Conservation (phyloP, 2,113 vertebrate genomes). For the Tretioscincus oriximinensis region DNA sequence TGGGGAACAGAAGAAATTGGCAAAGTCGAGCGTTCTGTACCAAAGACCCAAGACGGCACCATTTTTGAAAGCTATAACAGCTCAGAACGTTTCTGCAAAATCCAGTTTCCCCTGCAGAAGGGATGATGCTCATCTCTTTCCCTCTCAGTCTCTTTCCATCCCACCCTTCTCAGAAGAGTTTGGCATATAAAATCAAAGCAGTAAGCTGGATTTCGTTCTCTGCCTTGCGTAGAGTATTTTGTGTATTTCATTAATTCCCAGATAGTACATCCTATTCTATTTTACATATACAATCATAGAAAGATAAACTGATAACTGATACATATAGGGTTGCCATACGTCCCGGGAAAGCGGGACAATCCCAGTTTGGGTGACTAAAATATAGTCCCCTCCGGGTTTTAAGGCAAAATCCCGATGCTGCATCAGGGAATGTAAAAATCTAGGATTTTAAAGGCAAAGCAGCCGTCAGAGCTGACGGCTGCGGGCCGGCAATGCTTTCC, state of each 20-base stretch:
- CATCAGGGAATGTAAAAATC: too few species aligned
- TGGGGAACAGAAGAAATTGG: slow-evolving; percentile 7
- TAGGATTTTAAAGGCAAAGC: too few species aligned
- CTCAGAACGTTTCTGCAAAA: background rate
- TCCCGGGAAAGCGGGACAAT: too few species aligned
- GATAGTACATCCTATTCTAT: slow-evolving; percentile 76
- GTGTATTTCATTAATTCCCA: slow-evolving; percentile 84
- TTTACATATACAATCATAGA: slow-evolving; percentile 51
- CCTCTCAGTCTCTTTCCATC: background rate
- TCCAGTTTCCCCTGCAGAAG: background rate
- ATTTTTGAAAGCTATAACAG: background rate
- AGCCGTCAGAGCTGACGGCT: too few species aligned
- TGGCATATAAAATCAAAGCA: slow-evolving; percentile 53
- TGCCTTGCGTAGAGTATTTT: slow-evolving; percentile 83
- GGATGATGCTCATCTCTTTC: background rate
- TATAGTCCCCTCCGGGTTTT: too few species aligned
- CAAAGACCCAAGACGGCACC: slow-evolving; percentile 29
- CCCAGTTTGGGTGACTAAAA: too few species aligned
- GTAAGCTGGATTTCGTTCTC: slow-evolving; percentile 65
- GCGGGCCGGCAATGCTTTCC: too few species aligned
- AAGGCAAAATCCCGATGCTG: too few species aligned
- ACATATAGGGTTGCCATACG: too few species aligned
- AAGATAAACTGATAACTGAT: too few species aligned
- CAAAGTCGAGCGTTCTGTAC: background rate
- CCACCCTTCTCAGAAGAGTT: slow-evolving; percentile 20